These are phyloP conservation scores for Pteruthius melanotis DNA, from an alignment of 2,113 vertebrate species.

Conservation along the genomic window DNA sequence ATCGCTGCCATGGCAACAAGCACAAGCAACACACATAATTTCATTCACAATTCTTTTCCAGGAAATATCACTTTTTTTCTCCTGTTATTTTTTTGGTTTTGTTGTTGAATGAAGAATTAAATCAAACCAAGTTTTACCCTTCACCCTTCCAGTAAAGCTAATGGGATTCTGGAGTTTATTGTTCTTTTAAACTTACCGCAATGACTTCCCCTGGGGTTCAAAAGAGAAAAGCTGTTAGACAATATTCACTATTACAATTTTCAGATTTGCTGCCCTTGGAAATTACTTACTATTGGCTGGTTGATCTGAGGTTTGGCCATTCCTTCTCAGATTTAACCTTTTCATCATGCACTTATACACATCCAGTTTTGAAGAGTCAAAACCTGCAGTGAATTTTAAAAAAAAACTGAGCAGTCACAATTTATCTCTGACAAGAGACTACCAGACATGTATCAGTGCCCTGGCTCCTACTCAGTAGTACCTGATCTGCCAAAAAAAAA, in stretches of 20 bases:
- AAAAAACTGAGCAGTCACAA: not conserved
- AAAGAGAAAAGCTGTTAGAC: not conserved
- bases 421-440: not conserved
- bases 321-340: not conserved
- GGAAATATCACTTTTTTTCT: not conserved
- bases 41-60: not conserved
- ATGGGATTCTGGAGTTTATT: not conserved
- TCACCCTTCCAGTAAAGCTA: not conserved
- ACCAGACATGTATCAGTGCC: not conserved
- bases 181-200: not conserved
- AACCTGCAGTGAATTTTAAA: not conserved
- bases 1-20: not conserved
- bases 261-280: not conserved
- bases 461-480: not conserved
- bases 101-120: not conserved
- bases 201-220: not conserved
- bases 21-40: not conserved
- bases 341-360: not conserved
- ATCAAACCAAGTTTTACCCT: not conserved
- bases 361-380: not conserved
- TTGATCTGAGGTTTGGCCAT: not conserved
- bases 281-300: not conserved
- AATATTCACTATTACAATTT: not conserved
- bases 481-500: not conserved
- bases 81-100: not conserved